Conservation (phyloP, 2,888 invertebrate species). For the Subacronicta megacephala region DNA sequence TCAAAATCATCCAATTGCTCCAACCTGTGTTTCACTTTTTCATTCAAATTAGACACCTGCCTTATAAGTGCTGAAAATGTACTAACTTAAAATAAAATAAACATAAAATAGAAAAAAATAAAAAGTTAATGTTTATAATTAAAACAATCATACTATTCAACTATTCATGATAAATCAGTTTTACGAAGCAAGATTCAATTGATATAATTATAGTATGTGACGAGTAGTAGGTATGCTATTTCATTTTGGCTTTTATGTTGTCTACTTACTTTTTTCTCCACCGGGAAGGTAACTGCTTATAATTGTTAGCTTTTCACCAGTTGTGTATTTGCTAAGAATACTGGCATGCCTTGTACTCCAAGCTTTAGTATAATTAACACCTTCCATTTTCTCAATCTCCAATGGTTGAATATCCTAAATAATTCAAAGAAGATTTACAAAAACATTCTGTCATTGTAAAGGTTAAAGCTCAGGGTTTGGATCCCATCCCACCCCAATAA, state of each 20-base stretch:
- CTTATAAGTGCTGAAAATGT: slow-evolving; percentile 93
- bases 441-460: too few species aligned
- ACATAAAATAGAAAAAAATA: slow-evolving; percentile 62
- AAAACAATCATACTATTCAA: background rate
- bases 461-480: too few species aligned
- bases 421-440: slow-evolving; percentile 1
- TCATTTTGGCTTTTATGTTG: background rate
- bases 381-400: slow-evolving; percentile 59
- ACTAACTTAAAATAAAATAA: slow-evolving; percentile 83
- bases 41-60: slow-evolving; percentile 94
- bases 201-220: too few species aligned
- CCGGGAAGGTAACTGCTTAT: slow-evolving; percentile 96
- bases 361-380: slow-evolving; percentile 90
- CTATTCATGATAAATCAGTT: background rate
- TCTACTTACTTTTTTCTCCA: slow-evolving; percentile 92
- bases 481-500: too few species aligned
- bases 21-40: slow-evolving; percentile 96
- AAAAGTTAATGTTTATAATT: slow-evolving; percentile 14
- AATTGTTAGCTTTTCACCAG: slow-evolving; percentile 97
- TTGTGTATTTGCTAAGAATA: slow-evolving; percentile 97
- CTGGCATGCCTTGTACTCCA: slow-evolving; percentile 93
- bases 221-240: too few species aligned
- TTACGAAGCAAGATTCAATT: background rate
- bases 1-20: slow-evolving; percentile 99
- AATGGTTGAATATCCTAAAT: slow-evolving; percentile 65